These are phyloP conservation scores for Etheostoma spectabile DNA, from an alignment of 2,113 vertebrate genomes.

Conservation along the genomic window DNA sequence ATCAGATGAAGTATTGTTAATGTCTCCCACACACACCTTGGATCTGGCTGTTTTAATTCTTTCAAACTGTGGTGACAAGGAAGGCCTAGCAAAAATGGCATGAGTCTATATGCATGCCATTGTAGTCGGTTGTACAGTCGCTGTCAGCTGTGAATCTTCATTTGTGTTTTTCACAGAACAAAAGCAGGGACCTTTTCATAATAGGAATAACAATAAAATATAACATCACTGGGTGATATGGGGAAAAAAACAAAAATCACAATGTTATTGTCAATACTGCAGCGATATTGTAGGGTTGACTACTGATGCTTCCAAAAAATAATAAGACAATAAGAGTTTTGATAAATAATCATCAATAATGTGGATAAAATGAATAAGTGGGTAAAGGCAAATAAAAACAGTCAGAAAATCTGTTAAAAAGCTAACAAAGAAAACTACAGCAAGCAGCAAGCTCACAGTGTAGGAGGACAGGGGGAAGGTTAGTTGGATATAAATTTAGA, in stretches of 20 bases:
- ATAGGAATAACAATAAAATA: slow-evolving; percentile 3
- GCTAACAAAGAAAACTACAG: not conserved
- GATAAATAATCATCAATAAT: too few relatives aligned
- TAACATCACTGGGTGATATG: not conserved
- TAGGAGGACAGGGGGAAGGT: slow-evolving; percentile 32
- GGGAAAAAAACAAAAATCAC: too few relatives aligned
- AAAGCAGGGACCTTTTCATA: slow-evolving; percentile 10
- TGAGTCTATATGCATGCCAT: slow-evolving; percentile 45
- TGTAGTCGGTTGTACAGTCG: slow-evolving; percentile 27
- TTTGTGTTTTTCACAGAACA: not conserved
- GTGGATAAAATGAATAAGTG: too few relatives aligned
- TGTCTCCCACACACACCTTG: slow-evolving; percentile 56
- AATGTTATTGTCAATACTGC: too few relatives aligned
- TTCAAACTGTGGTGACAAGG: slow-evolving; percentile 48
- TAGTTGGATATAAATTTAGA: slow-evolving; percentile 10
- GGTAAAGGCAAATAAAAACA: too few relatives aligned
- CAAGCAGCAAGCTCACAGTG: not conserved
- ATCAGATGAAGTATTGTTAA: slow-evolving; percentile 61
- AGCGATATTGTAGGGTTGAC: too few relatives aligned
- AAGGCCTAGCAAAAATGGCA: slow-evolving; percentile 36
- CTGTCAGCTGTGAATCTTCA: slow-evolving; percentile 20
- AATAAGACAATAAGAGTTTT: too few relatives aligned
- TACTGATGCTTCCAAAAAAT: too few relatives aligned
- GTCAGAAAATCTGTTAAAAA: not conserved
- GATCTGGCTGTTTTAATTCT: slow-evolving; percentile 50